These are phyloP conservation scores for Chironomus striatipennis DNA, from an alignment of 1,140 invertebrate species.

Conservation along the genomic window DNA sequence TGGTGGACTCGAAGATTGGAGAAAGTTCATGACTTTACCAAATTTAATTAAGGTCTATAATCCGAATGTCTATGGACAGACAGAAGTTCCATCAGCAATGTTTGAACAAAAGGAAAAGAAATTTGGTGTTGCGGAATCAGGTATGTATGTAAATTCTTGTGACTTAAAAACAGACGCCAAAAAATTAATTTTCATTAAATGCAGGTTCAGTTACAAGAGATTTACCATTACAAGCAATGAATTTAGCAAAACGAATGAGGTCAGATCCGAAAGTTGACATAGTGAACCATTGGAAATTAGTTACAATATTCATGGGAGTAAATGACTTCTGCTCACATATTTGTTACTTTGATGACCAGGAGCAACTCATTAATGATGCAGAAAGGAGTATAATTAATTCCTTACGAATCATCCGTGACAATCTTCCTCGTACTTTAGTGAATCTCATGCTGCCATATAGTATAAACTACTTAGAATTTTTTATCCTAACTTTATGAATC, in stretches of 20 bases:
- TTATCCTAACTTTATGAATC: no score
- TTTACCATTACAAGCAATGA: conserved; percentile 47
- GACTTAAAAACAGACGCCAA: no score
- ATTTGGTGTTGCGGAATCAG: conserved; percentile 48
- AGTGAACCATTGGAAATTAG: conserved; percentile 55
- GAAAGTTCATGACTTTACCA: conserved; percentile 47
- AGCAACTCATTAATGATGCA: conserved; percentile 40
- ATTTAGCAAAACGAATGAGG: conserved; percentile 47
- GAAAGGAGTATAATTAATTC: conserved; percentile 42
- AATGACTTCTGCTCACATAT: conserved; percentile 57
- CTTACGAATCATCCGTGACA: conserved; percentile 45
- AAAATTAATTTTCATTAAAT: no score
- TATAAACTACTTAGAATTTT: no score
- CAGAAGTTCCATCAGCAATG: conserved; percentile 33
- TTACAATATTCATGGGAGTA: conserved; percentile 51
- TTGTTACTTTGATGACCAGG: conserved; percentile 40
- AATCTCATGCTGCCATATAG: conserved; percentile 46
- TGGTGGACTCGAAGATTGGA: conserved; percentile 52
- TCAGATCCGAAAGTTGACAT: conserved; percentile 45
- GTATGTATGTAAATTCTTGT: no score
- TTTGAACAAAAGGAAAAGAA: conserved; percentile 37
- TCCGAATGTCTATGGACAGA: conserved; percentile 52
- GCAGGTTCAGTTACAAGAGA: conserved; percentile 45
- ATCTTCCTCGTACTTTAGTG: conserved; percentile 53
- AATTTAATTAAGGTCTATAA: conserved; percentile 56